Evolutionary conservation across 1,140 invertebrate species (phyloP), one percentile per base, ranked within the genome.

Genomic region (Orius insidiosus): DNA sequence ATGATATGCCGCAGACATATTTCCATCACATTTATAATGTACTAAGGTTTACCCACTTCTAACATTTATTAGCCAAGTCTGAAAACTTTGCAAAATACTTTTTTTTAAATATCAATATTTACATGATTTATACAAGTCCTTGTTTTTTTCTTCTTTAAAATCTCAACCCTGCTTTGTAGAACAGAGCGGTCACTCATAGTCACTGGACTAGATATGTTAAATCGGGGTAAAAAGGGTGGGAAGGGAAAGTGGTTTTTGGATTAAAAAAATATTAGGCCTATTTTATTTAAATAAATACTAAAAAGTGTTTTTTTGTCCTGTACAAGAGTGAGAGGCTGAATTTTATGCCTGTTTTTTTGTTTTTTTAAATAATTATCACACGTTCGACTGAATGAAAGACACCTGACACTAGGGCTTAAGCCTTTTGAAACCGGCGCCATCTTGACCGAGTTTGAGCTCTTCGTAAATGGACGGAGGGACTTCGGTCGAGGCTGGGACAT

Each of bases 381-480:
- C 41, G 41, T 43, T 30, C 10, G 41, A 43, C 14, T 43, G 41
- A 15, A 43, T 43, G 41, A 30, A 43, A 30, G 41, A 43, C 18
- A 43, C 24, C 16, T 8, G 33, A 38, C 31, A 56, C 60, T 68
- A 69, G 61, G 66, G 64, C 57, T 71, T 69, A 56, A 83, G 68
- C 61, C 78, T 68, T 61, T 80, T 80, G 65, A 83, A 83, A 53
- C 79, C 79, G 41, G 72, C 78, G 46, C 79, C 78, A 60, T 81
- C 76, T 56, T 78, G 75, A 24, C 80, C 79, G 51, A 83, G 67
- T 65, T 80, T 79, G 54, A 83, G 66, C 64, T 82, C 78, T 66
- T 83, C 78, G 60, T 81, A 81, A 46, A 81, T 63, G 34, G 77
- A 74, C 19, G 79, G 78, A 55, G 78, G 72, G 10, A 80, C 76